Base-by-base conservation (phyloP, 2,113 vertebrate species). In the Pelobates fuscus region DNA sequence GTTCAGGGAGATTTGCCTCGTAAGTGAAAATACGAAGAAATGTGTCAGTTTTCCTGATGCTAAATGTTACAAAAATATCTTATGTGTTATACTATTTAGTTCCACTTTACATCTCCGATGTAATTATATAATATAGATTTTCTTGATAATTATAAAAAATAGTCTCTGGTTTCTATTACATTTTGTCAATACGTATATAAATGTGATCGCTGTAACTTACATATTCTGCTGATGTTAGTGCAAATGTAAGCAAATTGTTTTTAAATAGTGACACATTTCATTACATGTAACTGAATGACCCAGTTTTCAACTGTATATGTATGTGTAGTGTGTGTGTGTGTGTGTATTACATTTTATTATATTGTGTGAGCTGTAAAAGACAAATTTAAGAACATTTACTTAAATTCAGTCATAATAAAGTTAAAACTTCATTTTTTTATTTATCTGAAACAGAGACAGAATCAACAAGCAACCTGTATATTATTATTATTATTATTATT, bases 71-170 rank as follows among this genome's bases (percentile, higher is more conserved):
- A 65, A 55, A 64, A 24, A 49, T 49, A 2, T 49, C n/a, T 6
- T 25, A 27, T 20, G 1, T 11, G 25, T 11, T 29, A 2, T 55
- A 11, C 2, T 29, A 10, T 18, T 44, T 20, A 14, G 21, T 24
- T 4, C 63, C 41, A 18, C 46, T 23, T 69, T 29, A 21, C 23
- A 24, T 60, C 32, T 30, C 14, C 26, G 49, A 37, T 61, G 20
- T 61, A 60, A 76, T 72, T 72, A 54, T 54, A 63, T 71, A 18
- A 32, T 54, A 62, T 72, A 10, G 43, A 52, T 72, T 70, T 70
- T 62, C 52, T 5, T 8, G n/a, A 11, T 37, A 29, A 25, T 44
- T 7, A 14, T 46, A 63, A 62, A 61, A 62, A 21, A 49, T 49
- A 71, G 25, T 61, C 43, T 27, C 41, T 44, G 32, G 37, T 60